Evolutionary conservation across 2,888 invertebrate genomes (phyloP).

Genomic region (Sympetrum striolatum): DNA sequence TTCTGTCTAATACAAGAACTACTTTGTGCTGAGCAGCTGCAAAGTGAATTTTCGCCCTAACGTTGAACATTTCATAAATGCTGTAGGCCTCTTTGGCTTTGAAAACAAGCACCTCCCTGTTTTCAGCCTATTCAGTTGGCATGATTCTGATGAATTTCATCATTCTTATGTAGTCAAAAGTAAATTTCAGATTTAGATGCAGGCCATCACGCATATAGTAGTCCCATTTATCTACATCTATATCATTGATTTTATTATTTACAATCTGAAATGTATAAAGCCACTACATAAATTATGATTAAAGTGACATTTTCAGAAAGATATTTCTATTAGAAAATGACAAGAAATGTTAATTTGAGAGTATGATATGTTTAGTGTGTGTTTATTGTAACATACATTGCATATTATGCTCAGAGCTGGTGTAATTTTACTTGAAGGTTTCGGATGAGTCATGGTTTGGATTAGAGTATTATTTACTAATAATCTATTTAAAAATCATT

Average conservation of each 20-base stretch:
- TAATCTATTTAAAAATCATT: no score
- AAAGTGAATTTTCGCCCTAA: slow-evolving; percentile 60
- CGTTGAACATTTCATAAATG: slow-evolving; percentile 61
- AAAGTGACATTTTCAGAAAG: no score
- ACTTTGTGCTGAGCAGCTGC: slow-evolving; percentile 62
- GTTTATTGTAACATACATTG: no score
- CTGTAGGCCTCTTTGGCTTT: slow-evolving; percentile 61
- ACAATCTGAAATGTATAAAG: slow-evolving; percentile 61
- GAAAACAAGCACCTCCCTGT: slow-evolving; percentile 57
- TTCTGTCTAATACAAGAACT: slow-evolving; percentile 58
- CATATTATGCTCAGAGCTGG: no score
- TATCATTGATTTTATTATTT: slow-evolving; percentile 64
- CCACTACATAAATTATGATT: background rate
- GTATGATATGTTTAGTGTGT: no score
- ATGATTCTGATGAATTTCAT: slow-evolving; percentile 58
- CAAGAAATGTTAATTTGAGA: no score
- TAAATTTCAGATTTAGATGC: slow-evolving; percentile 59
- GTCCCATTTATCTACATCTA: slow-evolving; percentile 75
- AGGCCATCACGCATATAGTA: slow-evolving; percentile 68
- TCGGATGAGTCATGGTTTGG: no score
- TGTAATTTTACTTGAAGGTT: no score
- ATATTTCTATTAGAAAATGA: no score
- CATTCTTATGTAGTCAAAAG: slow-evolving; percentile 60
- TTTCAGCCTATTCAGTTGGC: slow-evolving; percentile 52
- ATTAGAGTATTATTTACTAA: no score